These are phyloP conservation scores for Planococcus citri DNA, from an alignment of 1,140 invertebrate species.

Conservation along the genomic window DNA sequence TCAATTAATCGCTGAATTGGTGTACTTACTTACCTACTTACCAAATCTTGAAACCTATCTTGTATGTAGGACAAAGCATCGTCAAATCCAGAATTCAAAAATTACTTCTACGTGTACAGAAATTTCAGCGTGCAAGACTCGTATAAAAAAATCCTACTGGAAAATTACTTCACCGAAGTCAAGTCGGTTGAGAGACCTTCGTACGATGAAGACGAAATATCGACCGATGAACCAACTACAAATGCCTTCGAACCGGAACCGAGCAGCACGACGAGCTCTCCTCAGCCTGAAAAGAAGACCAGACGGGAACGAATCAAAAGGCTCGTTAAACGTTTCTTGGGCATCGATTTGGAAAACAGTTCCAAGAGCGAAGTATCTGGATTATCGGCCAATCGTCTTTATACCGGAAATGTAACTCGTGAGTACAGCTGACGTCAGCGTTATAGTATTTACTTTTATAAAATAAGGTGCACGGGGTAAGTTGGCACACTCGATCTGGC, in stretches of 20 bases:
- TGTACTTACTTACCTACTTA: no score
- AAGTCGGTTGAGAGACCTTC: conserved; percentile 25
- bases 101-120: conserved; percentile 50
- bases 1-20: no score
- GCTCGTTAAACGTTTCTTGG: conserved; percentile 32
- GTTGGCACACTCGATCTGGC: no score
- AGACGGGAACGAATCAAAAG: conserved; percentile 32
- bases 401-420: conserved; percentile 35
- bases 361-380: conserved; percentile 30
- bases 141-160: conserved; percentile 42
- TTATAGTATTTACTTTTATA: background rate
- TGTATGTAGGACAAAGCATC: conserved; percentile 27
- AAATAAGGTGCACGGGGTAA: no score
- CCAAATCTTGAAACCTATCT: background rate
- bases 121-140: conserved; percentile 45
- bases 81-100: conserved; percentile 44
- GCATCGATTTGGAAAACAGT: conserved; percentile 25
- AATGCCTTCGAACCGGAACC: conserved; percentile 26
- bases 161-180: conserved; percentile 46
- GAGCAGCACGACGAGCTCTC: background rate
- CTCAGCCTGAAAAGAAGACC: conserved; percentile 20
- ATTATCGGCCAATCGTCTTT: conserved; percentile 38
- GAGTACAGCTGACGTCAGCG: conserved; percentile 27
- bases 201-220: background rate
- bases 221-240: conserved; percentile 26